phyloP scores from a whole-genome alignment of 1,140 invertebrate genomes.

The Manduca sexta region DNA sequence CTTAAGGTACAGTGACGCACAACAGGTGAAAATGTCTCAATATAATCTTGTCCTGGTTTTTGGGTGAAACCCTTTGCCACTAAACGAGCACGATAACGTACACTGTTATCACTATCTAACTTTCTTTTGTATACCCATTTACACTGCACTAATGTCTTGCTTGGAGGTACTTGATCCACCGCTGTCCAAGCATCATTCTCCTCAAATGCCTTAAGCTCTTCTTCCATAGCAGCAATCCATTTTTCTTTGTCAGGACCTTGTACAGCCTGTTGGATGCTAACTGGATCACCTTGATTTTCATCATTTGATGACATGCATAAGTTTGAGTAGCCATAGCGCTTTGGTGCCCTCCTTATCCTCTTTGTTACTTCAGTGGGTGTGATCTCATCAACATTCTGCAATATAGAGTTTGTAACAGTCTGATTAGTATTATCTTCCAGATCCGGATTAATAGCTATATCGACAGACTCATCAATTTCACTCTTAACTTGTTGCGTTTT shows the following conservation, averaged over 20 bases:
- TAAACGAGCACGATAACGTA: constrained; percentile 22
- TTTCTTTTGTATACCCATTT: constrained; percentile 51
- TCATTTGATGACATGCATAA: too few relatives aligned
- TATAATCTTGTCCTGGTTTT: constrained; percentile 3
- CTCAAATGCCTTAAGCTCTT: constrained; percentile 30
- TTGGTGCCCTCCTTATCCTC: too few relatives aligned
- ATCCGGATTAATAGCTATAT: too few relatives aligned
- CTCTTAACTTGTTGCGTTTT: too few relatives aligned
- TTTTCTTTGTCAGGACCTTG: constrained; percentile 22
- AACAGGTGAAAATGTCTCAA: constrained; percentile 23
- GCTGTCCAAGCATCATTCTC: constrained; percentile 29
- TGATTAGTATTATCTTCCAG: too few relatives aligned
- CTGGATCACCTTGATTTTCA: background rate
- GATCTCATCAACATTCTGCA: too few relatives aligned
- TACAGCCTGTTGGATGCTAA: constrained; percentile 23
- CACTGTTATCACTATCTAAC: constrained; percentile 15
- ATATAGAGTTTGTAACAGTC: too few relatives aligned
- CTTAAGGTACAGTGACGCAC: constrained; percentile 13
- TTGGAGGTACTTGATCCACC: constrained; percentile 30
- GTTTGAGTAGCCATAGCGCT: too few relatives aligned
- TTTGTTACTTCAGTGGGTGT: too few relatives aligned
- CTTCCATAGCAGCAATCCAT: constrained; percentile 34
- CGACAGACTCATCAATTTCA: too few relatives aligned
- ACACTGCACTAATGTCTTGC: constrained; percentile 39
- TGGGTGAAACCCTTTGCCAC: constrained; percentile 18